A percentile compares a stretch with the other conserved stretches of the same genome.
phyloP scores from a whole-genome alignment of 2,888 invertebrate genomes.

The Eugnorisma glareosa region DNA sequence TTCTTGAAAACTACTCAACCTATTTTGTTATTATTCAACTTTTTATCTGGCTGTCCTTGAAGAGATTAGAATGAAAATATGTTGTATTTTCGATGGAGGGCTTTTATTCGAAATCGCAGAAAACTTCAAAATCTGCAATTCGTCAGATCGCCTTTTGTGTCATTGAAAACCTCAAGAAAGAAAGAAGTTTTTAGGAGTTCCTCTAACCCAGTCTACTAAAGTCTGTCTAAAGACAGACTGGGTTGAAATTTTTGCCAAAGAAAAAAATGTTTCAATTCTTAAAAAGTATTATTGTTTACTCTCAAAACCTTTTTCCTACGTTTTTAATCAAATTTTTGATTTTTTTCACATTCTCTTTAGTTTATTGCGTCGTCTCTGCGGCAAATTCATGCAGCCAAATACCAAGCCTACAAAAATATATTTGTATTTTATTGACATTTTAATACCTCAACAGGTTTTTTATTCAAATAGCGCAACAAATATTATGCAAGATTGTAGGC shows the following conservation, averaged over 20 bases:
- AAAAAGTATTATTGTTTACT: neutral
- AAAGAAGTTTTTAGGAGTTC: neutral
- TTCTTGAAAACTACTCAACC: conserved; percentile 31
- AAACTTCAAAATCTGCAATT: neutral
- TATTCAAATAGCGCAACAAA: conserved; percentile 25
- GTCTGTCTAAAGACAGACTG: too few species aligned
- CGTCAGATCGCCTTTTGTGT: neutral
- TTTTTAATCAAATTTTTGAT: neutral
- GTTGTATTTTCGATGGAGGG: neutral
- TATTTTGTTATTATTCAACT: conserved; percentile 23
- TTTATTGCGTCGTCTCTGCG: conserved; percentile 2
- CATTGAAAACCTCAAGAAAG: neutral
- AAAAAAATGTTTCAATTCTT: neutral
- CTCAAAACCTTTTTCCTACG: neutral
- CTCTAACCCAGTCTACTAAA: too few species aligned
- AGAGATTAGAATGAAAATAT: neutral
- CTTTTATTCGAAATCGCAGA: neutral
- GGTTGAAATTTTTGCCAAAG: neutral
- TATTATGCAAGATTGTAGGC: conserved; percentile 10
- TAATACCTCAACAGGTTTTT: conserved; percentile 29
- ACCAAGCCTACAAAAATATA: conserved; percentile 5
- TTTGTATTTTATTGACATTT: conserved; percentile 3
- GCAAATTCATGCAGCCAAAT: neutral
- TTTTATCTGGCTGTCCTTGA: conserved; percentile 22
- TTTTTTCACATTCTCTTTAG: neutral